Evolutionary conservation across 2,797 vertebrate species (phyloP).

Genomic region (Babyrousa celebensis): DNA sequence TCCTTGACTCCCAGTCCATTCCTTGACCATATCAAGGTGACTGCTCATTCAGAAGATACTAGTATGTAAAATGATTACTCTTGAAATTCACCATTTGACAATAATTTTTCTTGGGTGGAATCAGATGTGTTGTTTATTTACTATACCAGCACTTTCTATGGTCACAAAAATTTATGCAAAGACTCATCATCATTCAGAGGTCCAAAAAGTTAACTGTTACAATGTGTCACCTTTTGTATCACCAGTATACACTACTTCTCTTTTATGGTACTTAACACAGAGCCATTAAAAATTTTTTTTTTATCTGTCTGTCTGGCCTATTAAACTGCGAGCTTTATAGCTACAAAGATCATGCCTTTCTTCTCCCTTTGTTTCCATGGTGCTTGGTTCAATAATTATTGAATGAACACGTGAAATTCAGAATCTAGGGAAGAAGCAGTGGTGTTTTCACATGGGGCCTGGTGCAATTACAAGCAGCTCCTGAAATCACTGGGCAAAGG

Average conservation of each 20-base stretch:
- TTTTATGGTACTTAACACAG: neutral
- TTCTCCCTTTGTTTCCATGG: neutral
- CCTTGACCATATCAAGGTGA: neutral
- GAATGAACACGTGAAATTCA: slow-evolving; percentile 2
- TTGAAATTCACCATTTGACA: slow-evolving; percentile 50
- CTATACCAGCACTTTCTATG: neutral
- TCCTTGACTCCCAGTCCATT: neutral
- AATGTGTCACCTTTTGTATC: neutral
- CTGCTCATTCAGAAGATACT: neutral
- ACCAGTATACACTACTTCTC: neutral
- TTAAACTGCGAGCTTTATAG: neutral
- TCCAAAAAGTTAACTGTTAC: neutral
- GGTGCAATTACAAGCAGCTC: neutral
- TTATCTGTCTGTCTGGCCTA: neutral
- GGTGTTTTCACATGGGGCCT: neutral
- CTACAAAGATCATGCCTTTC: neutral
- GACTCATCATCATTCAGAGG: neutral
- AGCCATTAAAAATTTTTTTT: neutral
- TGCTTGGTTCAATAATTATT: neutral
- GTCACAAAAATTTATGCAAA: neutral
- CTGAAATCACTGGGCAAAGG: neutral
- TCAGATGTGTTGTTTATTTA: neutral
- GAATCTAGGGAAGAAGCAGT: neutral
- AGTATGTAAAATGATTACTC: neutral
- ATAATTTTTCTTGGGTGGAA: neutral